Conservation (phyloP, 2,888 invertebrate genomes). For the Eurytoma adleriae region DNA sequence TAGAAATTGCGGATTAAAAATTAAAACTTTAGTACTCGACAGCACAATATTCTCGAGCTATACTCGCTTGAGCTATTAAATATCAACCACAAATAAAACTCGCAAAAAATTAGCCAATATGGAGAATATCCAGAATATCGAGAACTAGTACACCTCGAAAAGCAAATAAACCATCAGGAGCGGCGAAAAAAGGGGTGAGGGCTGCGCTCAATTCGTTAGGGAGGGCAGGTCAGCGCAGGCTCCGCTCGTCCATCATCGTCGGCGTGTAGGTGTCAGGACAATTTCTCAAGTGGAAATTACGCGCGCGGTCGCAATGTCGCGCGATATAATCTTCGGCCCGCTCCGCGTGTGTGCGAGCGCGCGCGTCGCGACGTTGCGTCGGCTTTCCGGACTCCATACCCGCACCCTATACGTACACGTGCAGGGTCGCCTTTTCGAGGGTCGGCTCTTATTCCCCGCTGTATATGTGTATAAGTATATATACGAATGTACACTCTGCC, state of each 20-base stretch:
- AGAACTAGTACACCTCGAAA: too few relatives aligned
- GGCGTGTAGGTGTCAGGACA: slow-evolving; percentile 28
- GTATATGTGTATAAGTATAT: neutral
- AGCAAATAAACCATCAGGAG: neutral
- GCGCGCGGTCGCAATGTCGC: slow-evolving; percentile 53
- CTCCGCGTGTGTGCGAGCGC: neutral
- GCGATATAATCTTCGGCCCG: slow-evolving; percentile 59
- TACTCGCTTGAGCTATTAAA: too few relatives aligned
- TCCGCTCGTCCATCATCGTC: slow-evolving; percentile 52
- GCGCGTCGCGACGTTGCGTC: neutral
- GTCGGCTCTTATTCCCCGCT: too few relatives aligned
- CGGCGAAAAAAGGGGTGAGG: neutral
- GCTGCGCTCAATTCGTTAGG: neutral
- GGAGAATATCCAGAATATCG: too few relatives aligned
- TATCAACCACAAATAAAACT: too few relatives aligned
- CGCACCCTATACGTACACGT: slow-evolving; percentile 51
- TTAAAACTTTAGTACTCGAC: too few relatives aligned
- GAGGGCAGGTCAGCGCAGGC: slow-evolving; percentile 12
- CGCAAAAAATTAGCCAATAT: too few relatives aligned
- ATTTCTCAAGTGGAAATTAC: slow-evolving; percentile 63
- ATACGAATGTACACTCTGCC: neutral
- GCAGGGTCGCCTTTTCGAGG: neutral
- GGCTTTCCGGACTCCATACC: neutral
- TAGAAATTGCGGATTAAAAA: too few relatives aligned
- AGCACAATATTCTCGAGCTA: too few relatives aligned